phyloP scores from a whole-genome alignment of 1,140 invertebrate genomes.

The Tigriopus japonicus region DNA sequence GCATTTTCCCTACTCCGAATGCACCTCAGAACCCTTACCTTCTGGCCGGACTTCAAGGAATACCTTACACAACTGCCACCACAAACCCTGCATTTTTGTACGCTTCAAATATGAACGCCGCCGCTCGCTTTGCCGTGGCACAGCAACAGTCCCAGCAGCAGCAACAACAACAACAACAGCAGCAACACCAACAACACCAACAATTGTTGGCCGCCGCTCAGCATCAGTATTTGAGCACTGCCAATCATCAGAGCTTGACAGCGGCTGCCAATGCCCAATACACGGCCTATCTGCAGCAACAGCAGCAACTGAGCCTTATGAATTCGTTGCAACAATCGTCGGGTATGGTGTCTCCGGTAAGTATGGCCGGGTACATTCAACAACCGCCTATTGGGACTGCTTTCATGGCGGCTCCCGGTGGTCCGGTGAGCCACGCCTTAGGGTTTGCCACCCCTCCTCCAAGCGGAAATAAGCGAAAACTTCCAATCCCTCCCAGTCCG shows the following conservation, averaged over 20 bases:
- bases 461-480: constrained; percentile 31
- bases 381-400: background rate
- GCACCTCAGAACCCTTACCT: too few species aligned
- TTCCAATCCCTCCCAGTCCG: constrained; percentile 31
- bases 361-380: background rate
- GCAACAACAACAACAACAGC: constrained; percentile 12
- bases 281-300: constrained; percentile 17
- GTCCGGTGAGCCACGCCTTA: constrained; percentile 10
- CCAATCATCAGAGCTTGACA: background rate
- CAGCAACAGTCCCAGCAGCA: constrained; percentile 15
- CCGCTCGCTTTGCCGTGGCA: background rate
- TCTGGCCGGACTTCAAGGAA: too few species aligned
- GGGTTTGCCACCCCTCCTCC: constrained; percentile 19
- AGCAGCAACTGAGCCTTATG: constrained; percentile 8
- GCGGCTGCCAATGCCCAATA: constrained; percentile 12
- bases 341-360: background rate
- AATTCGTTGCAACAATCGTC: background rate
- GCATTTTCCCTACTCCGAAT: too few species aligned
- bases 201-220: constrained; percentile 15
- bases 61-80: too few species aligned
- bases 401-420: constrained; percentile 13
- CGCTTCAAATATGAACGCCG: too few species aligned
- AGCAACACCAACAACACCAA: constrained; percentile 1
- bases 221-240: constrained; percentile 8
- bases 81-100: too few species aligned